Conservation (phyloP, 2,888 invertebrate genomes). For the Eupithecia vulgata region DNA sequence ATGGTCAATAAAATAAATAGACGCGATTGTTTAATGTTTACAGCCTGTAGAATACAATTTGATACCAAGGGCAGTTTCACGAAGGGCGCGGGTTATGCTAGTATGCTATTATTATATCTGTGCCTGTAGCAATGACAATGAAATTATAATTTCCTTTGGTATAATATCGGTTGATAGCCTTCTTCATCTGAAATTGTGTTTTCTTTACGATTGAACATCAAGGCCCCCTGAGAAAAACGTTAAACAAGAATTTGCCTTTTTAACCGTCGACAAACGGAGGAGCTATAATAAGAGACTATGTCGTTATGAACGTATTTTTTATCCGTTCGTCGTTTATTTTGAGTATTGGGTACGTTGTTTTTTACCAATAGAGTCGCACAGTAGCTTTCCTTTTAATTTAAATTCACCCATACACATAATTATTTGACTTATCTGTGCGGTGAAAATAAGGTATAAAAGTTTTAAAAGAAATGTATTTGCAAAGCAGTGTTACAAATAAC, state of each 20-base stretch:
- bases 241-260: neutral
- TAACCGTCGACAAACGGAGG: too few species aligned
- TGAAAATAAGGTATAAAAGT: neutral
- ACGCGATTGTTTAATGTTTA: neutral
- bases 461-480: neutral
- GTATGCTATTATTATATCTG: too few species aligned
- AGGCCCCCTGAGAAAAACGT: neutral
- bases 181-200: neutral
- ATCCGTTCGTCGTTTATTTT: too few species aligned
- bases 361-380: too few species aligned
- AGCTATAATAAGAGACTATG: too few species aligned
- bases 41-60: constrained; percentile 1
- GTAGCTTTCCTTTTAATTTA: too few species aligned
- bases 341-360: too few species aligned
- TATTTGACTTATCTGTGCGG: too few species aligned
- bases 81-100: neutral
- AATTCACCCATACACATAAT: too few species aligned
- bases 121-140: neutral
- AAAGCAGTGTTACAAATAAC: neutral
- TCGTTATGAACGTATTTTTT: too few species aligned
- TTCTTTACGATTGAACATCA: neutral
- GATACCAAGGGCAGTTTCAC: neutral
- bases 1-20: neutral
- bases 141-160: neutral
- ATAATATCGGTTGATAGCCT: neutral